A percentile compares a stretch with the other conserved stretches of the same genome.
phyloP scores from a whole-genome alignment of 2,888 invertebrate species.

The Parthenolecanium corni region DNA sequence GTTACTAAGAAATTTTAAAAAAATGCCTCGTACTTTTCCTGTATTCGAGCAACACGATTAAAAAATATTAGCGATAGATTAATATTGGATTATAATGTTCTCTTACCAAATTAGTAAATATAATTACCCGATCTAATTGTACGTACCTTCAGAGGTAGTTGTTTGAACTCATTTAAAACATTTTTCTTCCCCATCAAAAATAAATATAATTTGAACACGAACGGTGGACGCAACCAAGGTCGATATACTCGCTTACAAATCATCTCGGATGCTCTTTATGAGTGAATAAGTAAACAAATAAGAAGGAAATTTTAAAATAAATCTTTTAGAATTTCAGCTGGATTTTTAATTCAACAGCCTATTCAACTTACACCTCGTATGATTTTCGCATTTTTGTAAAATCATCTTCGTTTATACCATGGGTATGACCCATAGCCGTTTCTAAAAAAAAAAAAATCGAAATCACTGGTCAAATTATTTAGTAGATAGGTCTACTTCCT shows the following conservation, averaged over 20 bases:
- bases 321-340: too few relatives aligned
- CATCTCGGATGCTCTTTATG: constrained; percentile 31
- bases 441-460: too few relatives aligned
- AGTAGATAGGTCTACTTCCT: too few relatives aligned
- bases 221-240: constrained; percentile 32
- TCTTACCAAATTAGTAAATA: too few relatives aligned
- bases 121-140: too few relatives aligned
- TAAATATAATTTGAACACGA: constrained; percentile 31
- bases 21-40: too few relatives aligned
- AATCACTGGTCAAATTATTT: too few relatives aligned
- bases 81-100: too few relatives aligned
- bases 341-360: neutral
- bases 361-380: constrained; percentile 30
- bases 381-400: constrained; percentile 28
- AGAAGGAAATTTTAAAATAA: too few relatives aligned
- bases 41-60: too few relatives aligned
- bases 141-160: constrained; percentile 4
- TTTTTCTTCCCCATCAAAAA: constrained; percentile 29
- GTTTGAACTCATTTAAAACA: neutral
- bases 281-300: neutral
- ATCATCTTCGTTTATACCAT: constrained; percentile 32
- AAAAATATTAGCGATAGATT: too few relatives aligned
- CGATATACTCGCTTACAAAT: constrained; percentile 33
- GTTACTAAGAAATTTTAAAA: too few relatives aligned
- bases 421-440: constrained; percentile 32